Base-by-base conservation (phyloP, 2,797 vertebrate species). In the Mastacembelus armatus region DNA sequence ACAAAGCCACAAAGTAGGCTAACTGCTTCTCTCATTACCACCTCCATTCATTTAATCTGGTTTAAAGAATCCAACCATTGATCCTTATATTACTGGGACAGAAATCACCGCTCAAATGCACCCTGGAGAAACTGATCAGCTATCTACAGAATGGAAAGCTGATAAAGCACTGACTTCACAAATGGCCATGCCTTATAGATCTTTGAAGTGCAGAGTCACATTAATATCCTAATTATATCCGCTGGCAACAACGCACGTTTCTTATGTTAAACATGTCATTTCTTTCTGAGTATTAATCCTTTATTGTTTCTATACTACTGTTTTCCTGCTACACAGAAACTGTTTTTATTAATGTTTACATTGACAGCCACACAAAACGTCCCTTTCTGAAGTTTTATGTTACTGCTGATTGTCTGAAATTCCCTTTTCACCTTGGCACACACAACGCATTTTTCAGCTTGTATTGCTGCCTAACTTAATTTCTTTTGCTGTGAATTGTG, bases 11-110 rank as follows among this genome's bases (percentile, higher is more conserved):
- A 64, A 19, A 74, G 55, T 47, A 30, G 61, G 44, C 55, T 75
- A 81, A 78, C 38, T 30, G 59, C 50, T 40, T 56, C 52, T 79
- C 62, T 56, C 63, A 84, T 88, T 78, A 86, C 38, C 57, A n/a
- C 36, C 36, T 24, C 68, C 54, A 3, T 80, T 85, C 56, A 65
- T 82, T 72, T 70, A 66, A 80, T 81, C 74, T 66, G 47, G 69
- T 63, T 66, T 74, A 80, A 83, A 78, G 79, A 85, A 87, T 86
- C 74, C 74, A 2, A 4, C 57, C 71, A 84, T 86, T 77, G 86
- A 87, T 88, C 69, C 56, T 16, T 1, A 40, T 6, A 27, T 54
- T 32, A 27, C 27, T 9, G 60, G 62, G 60, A 70, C 72, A 66
- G 39, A 48, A 70, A 71, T 27, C 26, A 52, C 18, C 18, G 15